Conservation (phyloP, 1,140 invertebrate species). For the Prorops nasuta region DNA sequence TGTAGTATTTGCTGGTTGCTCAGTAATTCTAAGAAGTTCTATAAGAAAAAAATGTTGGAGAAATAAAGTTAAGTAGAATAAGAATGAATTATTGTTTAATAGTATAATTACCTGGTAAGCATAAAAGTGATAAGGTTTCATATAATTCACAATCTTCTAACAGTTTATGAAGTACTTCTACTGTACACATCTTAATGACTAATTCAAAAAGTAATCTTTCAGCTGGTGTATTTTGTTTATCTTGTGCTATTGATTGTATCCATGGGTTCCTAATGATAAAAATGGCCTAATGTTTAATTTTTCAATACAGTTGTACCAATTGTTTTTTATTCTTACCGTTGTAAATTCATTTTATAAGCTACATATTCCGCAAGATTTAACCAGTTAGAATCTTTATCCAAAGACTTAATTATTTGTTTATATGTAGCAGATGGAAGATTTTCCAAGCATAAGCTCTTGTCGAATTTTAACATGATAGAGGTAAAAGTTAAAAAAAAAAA, state of each 20-base stretch:
- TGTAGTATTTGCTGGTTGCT: conserved; percentile 23
- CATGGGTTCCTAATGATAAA: conserved; percentile 14
- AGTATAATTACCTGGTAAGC: conserved; percentile 29
- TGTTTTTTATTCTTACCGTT: conserved; percentile 21
- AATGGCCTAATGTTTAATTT: not conserved
- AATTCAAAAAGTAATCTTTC: conserved; percentile 34
- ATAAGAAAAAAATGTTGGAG: conserved; percentile 4
- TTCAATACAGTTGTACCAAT: conserved; percentile 3
- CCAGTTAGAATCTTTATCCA: conserved; percentile 33
- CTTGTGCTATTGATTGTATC: conserved; percentile 24
- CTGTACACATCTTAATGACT: conserved; percentile 34
- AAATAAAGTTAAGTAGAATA: conserved; percentile 1
- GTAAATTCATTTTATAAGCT: conserved; percentile 23
- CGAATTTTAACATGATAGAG: conserved; percentile 35
- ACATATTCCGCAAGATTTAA: conserved; percentile 29
- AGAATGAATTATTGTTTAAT: not conserved
- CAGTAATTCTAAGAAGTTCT: conserved; percentile 32
- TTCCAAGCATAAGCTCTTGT: conserved; percentile 28
- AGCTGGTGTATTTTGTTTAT: conserved; percentile 21
- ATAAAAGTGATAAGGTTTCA: conserved; percentile 31
- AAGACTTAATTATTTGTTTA: conserved; percentile 30
- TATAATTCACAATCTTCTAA: conserved; percentile 33
- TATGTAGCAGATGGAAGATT: conserved; percentile 26
- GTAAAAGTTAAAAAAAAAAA: no score
- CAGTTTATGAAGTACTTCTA: conserved; percentile 29